These are phyloP conservation scores for Enteromius mattozi DNA, from an alignment of 2,797 vertebrate genomes.

Conservation along the genomic window DNA sequence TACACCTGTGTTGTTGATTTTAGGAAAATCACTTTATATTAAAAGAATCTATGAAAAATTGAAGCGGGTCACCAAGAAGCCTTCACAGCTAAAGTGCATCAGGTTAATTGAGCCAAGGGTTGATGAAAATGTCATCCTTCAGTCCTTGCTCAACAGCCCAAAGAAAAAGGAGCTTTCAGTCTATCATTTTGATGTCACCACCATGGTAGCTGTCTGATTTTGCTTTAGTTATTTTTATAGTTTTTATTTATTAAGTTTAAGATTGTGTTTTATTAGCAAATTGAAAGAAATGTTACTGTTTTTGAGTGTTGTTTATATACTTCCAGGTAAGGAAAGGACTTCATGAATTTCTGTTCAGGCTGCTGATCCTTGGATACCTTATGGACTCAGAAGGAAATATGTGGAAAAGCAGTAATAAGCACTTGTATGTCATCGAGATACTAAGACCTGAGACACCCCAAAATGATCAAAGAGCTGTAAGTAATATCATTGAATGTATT, in stretches of 20 bases:
- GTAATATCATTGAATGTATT: conserved; percentile 31
- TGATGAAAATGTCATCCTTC: conserved; percentile 85
- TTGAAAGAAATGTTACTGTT: background rate
- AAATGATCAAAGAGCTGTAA: conserved; percentile 71
- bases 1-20: conserved; percentile 19
- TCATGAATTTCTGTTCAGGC: conserved; percentile 91
- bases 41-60: conserved; percentile 83
- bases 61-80: conserved; percentile 58
- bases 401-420: conserved; percentile 86
- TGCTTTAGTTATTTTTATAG: background rate
- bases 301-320: conserved; percentile 33
- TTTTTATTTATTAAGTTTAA: background rate
- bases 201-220: conserved; percentile 80
- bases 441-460: conserved; percentile 72
- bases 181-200: conserved; percentile 93
- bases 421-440: conserved; percentile 91
- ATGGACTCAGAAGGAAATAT: conserved; percentile 86
- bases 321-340: conserved; percentile 88
- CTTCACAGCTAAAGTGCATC: conserved; percentile 79
- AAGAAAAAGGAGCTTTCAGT: conserved; percentile 77
- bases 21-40: conserved; percentile 95
- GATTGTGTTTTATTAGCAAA: background rate
- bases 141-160: conserved; percentile 74
- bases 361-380: conserved; percentile 88
- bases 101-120: conserved; percentile 85